Base-by-base conservation (phyloP, 2,113 vertebrate species). In the Urocitellus parryii region DNA sequence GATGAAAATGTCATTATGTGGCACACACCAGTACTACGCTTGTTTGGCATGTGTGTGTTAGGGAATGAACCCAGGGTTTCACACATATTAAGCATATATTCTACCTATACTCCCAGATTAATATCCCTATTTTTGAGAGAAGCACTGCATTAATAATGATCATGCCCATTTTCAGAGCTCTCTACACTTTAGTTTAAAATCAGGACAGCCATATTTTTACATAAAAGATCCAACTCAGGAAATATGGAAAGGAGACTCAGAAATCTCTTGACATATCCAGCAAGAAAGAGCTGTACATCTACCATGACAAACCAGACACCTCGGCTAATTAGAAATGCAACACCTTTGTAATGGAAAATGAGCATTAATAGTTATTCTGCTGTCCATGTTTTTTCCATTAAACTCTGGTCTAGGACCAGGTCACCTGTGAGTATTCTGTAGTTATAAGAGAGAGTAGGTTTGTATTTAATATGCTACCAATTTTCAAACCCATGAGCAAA, bases 271-370 rank as follows among this genome's bases (percentile, higher is more conserved):
- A 42, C 39, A 42, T 42, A 42, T 42, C 39, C 39, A 42, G 4
- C 39, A 42, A 42, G 39, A 42, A 42, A 42, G 39, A 42, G 39
- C 39, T 42, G 39, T 42, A 42, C 39, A 42, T 42, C 39, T 42
- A 42, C 4, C 39, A 42, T 42, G 39, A 42, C 39, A 42, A 42
- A 42, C 39, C 39, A 42, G 95, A 45, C 27, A 91, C 27, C 7
- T 11, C 16, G 42, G 42, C 32, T 85, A 92, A 76, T 5, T 74
- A 70, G 87, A 94, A 98, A 90, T 14, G 48, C 93, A 76, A 77
- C 42, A 85, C 13, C 2, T 84, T 58, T 88, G 56, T 51, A 70
- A 72, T 24, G 96, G 37, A 70, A 93, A 91, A 79, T 45, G 45
- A 70, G 25, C 5, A 39, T 20, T 67, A 87, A 93, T 1, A 79